A percentile compares a stretch with the other conserved stretches of the same genome.
Conservation (phyloP, 2,113 vertebrate genomes). For the Todiramphus chloris region DNA sequence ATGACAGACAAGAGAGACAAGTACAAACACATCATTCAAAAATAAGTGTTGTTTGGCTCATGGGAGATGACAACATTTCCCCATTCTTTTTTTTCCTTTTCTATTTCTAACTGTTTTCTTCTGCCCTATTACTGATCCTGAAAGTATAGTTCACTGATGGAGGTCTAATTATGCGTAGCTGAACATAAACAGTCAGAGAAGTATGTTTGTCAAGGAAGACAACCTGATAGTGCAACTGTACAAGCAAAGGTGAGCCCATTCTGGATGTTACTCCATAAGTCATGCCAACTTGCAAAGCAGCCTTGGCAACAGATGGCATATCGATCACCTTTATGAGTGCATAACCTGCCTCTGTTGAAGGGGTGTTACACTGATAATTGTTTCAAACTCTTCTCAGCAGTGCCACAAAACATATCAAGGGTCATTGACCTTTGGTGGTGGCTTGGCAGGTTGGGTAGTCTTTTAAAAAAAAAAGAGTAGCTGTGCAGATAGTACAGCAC, state of each 20-base stretch:
- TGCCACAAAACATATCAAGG: fast-evolving
- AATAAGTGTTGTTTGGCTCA: slow-evolving; percentile 42
- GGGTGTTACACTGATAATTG: not conserved
- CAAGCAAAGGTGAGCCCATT: not conserved
- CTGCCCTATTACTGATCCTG: not conserved
- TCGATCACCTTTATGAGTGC: not conserved
- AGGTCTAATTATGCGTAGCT: not conserved
- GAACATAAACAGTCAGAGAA: not conserved
- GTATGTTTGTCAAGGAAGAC: not conserved
- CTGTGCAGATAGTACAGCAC: not conserved
- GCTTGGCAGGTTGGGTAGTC: not conserved
- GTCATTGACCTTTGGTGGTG: not conserved
- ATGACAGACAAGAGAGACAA: slow-evolving; percentile 29
- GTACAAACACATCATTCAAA: slow-evolving; percentile 61
- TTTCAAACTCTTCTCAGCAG: not conserved
- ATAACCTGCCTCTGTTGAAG: not conserved
- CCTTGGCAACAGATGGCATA: not conserved
- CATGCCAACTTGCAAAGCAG: not conserved
- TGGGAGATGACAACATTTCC: slow-evolving; percentile 8
- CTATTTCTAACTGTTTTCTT: not conserved
- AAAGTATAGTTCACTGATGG: not conserved
- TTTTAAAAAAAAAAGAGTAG: not conserved
- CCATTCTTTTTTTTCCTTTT: not conserved
- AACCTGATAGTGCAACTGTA: not conserved
- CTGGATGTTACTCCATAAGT: not conserved